Evolutionary conservation across 1,140 invertebrate genomes (phyloP).

Genomic region (Dolichoris vasculosae): DNA sequence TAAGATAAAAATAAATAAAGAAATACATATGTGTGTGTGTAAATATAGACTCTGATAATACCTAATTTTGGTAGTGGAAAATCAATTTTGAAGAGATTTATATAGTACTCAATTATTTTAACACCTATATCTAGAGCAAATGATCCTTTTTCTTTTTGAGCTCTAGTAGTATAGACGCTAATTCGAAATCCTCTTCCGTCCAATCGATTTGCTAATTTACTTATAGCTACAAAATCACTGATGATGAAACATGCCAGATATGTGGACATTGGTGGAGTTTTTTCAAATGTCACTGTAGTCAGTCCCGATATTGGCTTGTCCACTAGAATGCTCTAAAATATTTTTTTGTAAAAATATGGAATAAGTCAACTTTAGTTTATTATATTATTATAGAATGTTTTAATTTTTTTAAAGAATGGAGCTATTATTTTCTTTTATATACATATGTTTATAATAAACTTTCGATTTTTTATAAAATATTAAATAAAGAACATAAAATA

Average conservation of each 20-base stretch:
- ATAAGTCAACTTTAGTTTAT: neutral
- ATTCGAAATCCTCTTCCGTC: conserved; percentile 78
- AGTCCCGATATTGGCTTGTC: conserved; percentile 66
- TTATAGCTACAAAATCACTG: conserved; percentile 85
- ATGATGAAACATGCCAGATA: conserved; percentile 94
- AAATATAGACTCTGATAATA: conserved; percentile 61
- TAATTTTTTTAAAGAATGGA: neutral
- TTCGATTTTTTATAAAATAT: too few relatives aligned
- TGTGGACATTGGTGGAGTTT: conserved; percentile 92
- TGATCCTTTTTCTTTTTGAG: conserved; percentile 83
- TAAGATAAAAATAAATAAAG: neutral
- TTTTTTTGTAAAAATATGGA: neutral
- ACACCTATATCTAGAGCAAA: conserved; percentile 88
- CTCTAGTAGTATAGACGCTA: conserved; percentile 83
- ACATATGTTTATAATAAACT: too few relatives aligned
- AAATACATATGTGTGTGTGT: neutral
- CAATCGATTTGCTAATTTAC: conserved; percentile 75
- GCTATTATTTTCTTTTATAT: neutral
- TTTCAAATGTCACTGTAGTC: conserved; percentile 81
- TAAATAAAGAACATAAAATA: too few relatives aligned
- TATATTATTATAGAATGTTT: too few relatives aligned
- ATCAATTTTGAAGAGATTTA: conserved; percentile 87
- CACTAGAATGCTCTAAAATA: conserved; percentile 22
- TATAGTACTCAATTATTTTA: conserved; percentile 88
- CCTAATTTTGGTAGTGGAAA: conserved; percentile 93